A percentile compares a stretch with the other conserved stretches of the same genome.
Evolutionary conservation across 2,797 vertebrate species (phyloP).

Genomic region (Mallotus villosus): DNA sequence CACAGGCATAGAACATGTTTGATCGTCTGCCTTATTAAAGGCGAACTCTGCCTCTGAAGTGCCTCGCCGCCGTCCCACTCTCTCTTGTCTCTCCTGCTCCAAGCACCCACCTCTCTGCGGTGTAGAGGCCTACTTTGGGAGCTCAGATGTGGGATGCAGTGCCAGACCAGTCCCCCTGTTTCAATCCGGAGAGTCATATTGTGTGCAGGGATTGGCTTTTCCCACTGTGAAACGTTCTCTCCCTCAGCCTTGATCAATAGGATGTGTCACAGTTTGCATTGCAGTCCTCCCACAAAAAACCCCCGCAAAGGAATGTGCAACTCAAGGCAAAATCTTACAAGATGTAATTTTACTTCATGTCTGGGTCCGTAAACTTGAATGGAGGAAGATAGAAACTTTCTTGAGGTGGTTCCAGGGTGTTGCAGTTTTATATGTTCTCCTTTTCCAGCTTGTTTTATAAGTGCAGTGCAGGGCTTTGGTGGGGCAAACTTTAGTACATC

Average conservation of each 20-base stretch:
- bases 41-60: conserved; percentile 53
- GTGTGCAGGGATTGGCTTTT: conserved; percentile 56
- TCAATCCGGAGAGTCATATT: conserved; percentile 56
- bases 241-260: conserved; percentile 61
- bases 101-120: background rate
- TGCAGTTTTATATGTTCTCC: background rate
- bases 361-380: conserved; percentile 1
- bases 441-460: background rate
- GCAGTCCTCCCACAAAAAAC: conserved; percentile 46
- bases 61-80: conserved; percentile 45
- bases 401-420: background rate
- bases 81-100: conserved; percentile 20
- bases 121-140: background rate
- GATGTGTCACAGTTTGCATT: conserved; percentile 56
- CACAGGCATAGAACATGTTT: conserved; percentile 63
- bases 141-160: conserved; percentile 52
- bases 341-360: conserved; percentile 11
- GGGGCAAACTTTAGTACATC: background rate
- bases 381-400: background rate
- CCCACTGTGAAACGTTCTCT: conserved; percentile 26
- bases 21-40: conserved; percentile 62
- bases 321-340: conserved; percentile 49
- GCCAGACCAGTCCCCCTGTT: conserved; percentile 44
- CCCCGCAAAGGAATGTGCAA: conserved; percentile 63
- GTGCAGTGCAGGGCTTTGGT: background rate